Base-by-base conservation (phyloP, 2,113 vertebrate genomes). In the Cairina moschata region DNA sequence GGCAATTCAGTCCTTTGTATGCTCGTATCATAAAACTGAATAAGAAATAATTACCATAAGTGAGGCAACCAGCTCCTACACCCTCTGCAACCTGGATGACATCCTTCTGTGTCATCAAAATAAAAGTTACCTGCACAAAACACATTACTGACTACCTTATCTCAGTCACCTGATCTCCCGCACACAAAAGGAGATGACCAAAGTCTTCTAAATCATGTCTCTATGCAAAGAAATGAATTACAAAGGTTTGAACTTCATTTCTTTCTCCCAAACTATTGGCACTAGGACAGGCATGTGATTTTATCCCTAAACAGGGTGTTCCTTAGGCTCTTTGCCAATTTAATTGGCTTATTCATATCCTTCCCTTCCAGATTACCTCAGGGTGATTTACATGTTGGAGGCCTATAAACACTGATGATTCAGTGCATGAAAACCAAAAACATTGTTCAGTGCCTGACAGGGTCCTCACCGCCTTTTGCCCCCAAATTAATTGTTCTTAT, bases 301-400 rank as follows among this genome's bases (percentile, higher is more conserved):
- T 96, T 94, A 96, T 96, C 85, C 96, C 95, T 79, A 79, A 97
- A 96, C 93, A 96, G 97, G 97, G 97, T 96, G 96, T 97, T 97
- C 93, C 96, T 95, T 42, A 23, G 95, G 97, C 96, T 93, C 86
- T 46, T 67, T 71, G 93, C 97, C 97, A 97, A 18, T 44, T 73
- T 92, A 95, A 93, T 97, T 97, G 96, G 95, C 94, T 97, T 95
- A 96, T 93, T 97, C 95, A 96, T 94, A 97, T 98, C 97, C 97
- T 98, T 97, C 91, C 87, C 95, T 94, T 92, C 91, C 83, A 90
- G 86, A 92, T 97, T 97, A 97, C 97, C 97, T 97, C 94, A 95
- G 96, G 97, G 95, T 93, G 95, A 96, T 88, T 86, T 94, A 92
- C 80, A 72, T 76, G 80, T 97, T 94, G 86, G 93, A 98, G 96